phyloP scores from a whole-genome alignment of 2,888 invertebrate species.

The Campaea margaritaria region DNA sequence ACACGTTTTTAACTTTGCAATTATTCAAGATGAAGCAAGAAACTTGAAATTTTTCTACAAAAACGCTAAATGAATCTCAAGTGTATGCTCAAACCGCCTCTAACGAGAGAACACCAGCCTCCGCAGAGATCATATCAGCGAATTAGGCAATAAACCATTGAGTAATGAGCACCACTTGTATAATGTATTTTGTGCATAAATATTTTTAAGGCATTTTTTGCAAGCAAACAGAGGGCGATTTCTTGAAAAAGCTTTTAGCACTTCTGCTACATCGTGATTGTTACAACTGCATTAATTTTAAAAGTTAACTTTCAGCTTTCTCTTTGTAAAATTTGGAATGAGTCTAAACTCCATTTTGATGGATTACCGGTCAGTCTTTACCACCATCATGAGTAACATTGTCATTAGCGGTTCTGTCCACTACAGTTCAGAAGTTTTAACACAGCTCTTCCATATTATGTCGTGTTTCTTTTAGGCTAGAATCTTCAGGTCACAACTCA shows the following conservation, averaged over 20 bases:
- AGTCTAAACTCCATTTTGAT: too few relatives aligned
- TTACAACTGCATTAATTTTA: too few relatives aligned
- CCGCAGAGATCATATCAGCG: conserved; percentile 3
- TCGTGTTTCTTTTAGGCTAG: conserved; percentile 8
- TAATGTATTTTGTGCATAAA: conserved; percentile 1
- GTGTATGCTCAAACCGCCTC: conserved; percentile 5
- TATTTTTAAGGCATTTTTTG: background rate
- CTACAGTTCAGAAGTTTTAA: conserved; percentile 1
- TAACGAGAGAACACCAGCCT: conserved; percentile 13
- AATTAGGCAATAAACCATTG: conserved; percentile 9
- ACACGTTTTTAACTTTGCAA: too few relatives aligned
- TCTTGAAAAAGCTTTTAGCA: background rate
- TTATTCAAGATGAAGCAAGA: too few relatives aligned
- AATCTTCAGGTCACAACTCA: conserved; percentile 12
- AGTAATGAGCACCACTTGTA: conserved; percentile 7
- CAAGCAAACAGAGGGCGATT: background rate
- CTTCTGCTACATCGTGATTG: background rate
- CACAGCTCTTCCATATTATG: conserved; percentile 3
- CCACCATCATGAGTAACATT: too few relatives aligned
- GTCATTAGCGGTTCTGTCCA: too few relatives aligned
- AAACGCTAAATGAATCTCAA: conserved; percentile 11
- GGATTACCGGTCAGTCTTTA: too few relatives aligned
- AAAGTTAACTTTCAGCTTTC: too few relatives aligned
- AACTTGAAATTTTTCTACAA: background rate
- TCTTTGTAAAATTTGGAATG: too few relatives aligned